Evolutionary conservation across 2,888 invertebrate genomes (phyloP).

Genomic region (Thera obeliscata): DNA sequence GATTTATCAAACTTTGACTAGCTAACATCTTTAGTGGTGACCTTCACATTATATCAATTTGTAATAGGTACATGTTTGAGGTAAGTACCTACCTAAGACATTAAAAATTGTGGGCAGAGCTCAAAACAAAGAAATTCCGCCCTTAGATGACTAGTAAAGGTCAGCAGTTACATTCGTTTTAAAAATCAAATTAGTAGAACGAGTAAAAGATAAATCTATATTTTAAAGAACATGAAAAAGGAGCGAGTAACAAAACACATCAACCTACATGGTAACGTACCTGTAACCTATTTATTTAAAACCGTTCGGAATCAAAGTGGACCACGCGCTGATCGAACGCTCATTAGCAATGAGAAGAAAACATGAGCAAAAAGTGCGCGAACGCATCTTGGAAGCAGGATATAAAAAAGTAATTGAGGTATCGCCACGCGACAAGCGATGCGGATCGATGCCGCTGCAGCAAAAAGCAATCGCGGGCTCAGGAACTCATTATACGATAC

Average conservation of each 20-base stretch:
- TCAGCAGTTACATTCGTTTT: background rate
- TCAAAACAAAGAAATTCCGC: background rate
- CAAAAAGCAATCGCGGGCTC: constrained; percentile 61
- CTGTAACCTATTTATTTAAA: constrained; percentile 19
- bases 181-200: too few species aligned
- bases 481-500: constrained; percentile 47
- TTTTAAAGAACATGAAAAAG: background rate
- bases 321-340: constrained; percentile 52
- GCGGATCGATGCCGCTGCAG: constrained; percentile 32
- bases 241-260: background rate
- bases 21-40: constrained; percentile 6
- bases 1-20: constrained; percentile 18
- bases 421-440: constrained; percentile 47
- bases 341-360: constrained; percentile 46
- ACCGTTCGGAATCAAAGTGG: constrained; percentile 41
- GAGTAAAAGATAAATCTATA: background rate
- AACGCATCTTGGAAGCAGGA: constrained; percentile 45
- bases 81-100: background rate
- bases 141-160: background rate
- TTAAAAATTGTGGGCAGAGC: constrained; percentile 2
- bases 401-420: constrained; percentile 46
- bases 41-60: constrained; percentile 19
- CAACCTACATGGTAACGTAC: background rate
- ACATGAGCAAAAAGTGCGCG: constrained; percentile 45
- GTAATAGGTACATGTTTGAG: constrained; percentile 4